Base-by-base conservation (phyloP, 2,113 vertebrate genomes). In the Gymnocephalus cernua region DNA sequence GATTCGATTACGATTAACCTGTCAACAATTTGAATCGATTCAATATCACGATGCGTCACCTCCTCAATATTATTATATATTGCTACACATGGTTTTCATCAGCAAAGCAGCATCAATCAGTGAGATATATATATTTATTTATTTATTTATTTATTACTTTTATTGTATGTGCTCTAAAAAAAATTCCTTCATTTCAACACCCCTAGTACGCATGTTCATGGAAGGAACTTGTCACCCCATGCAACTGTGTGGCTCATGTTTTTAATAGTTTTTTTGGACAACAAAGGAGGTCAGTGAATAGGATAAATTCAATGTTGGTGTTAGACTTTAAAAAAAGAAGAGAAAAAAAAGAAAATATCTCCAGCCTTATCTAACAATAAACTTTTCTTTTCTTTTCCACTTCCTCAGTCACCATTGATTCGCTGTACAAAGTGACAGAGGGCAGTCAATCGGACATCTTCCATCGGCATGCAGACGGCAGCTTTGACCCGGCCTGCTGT, bases 361-460 rank as follows among this genome's bases (percentile, higher is more conserved):
- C 48, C 6, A 71, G 23, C 27, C 4, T 66, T 1, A 16, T 27
- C 16, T 1, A 76, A 58, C 59, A 67, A 64, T 38, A 35, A 23
- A 38, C 59, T 25, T 6, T 2, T 59, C n/a, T 45, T 57, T 77
- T 74, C 25, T 83, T 77, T 41, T 58, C 35, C 2, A 9, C 32
- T 35, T 72, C 9, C 7, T 64, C 92, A 99, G 98, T 99, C 83
- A 96, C 98, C 83, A 99, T 99, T 0, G 98, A 99, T 90, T 99
- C 98, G 5, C 97, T 99, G 85, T 99, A 98, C 95, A 99, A 99
- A 94, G 98, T 99, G 83, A 97, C 97, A 0, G 98, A 99, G 89
- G 98, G 98, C 0, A 94, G 95, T 21, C 98, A 98, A 77, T 99
- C 98, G 0, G 97, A 98, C 83, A 96, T 97, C 84, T 99, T 99